Conservation (phyloP, 2,113 vertebrate species). For the Naja naja region DNA sequence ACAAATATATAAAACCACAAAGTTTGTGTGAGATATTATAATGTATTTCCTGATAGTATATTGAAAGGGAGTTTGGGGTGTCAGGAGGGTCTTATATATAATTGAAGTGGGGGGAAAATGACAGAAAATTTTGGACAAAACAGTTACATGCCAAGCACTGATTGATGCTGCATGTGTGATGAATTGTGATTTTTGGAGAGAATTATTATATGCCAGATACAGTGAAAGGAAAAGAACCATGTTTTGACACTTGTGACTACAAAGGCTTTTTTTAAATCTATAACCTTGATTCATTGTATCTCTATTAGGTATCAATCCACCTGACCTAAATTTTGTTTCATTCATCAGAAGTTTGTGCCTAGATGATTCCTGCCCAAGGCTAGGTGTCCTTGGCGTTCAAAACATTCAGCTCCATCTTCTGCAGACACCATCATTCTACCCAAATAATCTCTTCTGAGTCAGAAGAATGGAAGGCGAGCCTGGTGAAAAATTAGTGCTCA, state of each 20-base stretch:
- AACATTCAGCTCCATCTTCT: conserved; percentile 32
- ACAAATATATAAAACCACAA: conserved; percentile 58
- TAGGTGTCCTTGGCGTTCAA: conserved; percentile 50
- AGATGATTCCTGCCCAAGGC: conserved; percentile 41
- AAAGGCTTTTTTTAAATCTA: conserved; percentile 36
- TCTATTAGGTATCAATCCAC: conserved; percentile 65
- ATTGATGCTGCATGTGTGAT: conserved; percentile 73
- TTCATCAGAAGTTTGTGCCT: conserved; percentile 52
- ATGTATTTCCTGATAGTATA: conserved; percentile 75
- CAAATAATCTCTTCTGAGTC: conserved; percentile 52
- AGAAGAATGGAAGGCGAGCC: conserved; percentile 31
- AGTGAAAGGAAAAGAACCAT: conserved; percentile 63
- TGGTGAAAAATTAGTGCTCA: conserved; percentile 13
- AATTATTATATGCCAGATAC: conserved; percentile 68
- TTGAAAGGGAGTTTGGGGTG: conserved; percentile 76
- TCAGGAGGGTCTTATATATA: conserved; percentile 56
- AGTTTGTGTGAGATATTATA: conserved; percentile 66
- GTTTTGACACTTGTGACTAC: conserved; percentile 60
- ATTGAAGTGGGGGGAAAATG: conserved; percentile 60
- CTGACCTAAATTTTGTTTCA: conserved; percentile 63
- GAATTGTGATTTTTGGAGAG: conserved; percentile 72
- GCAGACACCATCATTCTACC: conserved; percentile 51
- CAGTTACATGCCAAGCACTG: conserved; percentile 58
- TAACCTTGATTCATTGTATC: conserved; percentile 71
- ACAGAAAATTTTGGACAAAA: conserved; percentile 69